Percentiles rank a stretch among this genome's conserved stretches.
These are phyloP conservation scores for Trichogramma evanescens DNA, from an alignment of 2,888 invertebrate genomes.

Conservation along the genomic window DNA sequence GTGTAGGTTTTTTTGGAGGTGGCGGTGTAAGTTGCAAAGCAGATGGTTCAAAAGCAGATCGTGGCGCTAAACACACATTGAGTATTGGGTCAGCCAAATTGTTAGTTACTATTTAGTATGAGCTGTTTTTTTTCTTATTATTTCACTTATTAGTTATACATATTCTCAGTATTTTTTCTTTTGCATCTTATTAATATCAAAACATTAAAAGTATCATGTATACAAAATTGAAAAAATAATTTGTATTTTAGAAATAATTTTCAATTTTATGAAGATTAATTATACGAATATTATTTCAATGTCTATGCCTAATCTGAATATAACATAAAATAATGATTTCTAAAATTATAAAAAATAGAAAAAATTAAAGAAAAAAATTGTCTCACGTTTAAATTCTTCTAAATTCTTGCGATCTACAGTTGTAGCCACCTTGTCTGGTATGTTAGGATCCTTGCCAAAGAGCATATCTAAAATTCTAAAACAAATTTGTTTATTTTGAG, in stretches of 20 bases:
- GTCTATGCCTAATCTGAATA: neutral
- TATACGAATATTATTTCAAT: no score
- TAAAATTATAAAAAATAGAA: constrained; percentile 3
- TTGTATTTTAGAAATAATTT: no score
- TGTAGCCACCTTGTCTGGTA: constrained; percentile 33
- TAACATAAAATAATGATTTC: neutral
- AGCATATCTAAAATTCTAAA: constrained; percentile 33
- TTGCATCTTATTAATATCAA: neutral
- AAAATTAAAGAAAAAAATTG: constrained; percentile 23
- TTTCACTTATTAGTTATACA: neutral
- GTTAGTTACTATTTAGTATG: constrained; percentile 9
- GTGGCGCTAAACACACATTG: constrained; percentile 38
- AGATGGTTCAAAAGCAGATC: constrained; percentile 36
- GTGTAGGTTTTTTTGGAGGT: constrained; percentile 36
- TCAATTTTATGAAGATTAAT: no score
- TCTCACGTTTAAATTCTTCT: constrained; percentile 40
- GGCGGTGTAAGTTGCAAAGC: constrained; percentile 29
- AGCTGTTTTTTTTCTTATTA: neutral
- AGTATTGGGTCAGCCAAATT: constrained; percentile 16
- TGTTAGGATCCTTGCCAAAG: constrained; percentile 26
- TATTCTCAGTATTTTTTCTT: constrained; percentile 2
- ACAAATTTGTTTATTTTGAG: constrained; percentile 4
- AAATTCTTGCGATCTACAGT: constrained; percentile 29
- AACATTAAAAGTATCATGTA: neutral
- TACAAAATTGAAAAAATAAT: neutral